A percentile compares a stretch with the other conserved stretches of the same genome.
phyloP scores from a whole-genome alignment of 2,113 vertebrate species.

The Leptobrachium ailaonicum region DNA sequence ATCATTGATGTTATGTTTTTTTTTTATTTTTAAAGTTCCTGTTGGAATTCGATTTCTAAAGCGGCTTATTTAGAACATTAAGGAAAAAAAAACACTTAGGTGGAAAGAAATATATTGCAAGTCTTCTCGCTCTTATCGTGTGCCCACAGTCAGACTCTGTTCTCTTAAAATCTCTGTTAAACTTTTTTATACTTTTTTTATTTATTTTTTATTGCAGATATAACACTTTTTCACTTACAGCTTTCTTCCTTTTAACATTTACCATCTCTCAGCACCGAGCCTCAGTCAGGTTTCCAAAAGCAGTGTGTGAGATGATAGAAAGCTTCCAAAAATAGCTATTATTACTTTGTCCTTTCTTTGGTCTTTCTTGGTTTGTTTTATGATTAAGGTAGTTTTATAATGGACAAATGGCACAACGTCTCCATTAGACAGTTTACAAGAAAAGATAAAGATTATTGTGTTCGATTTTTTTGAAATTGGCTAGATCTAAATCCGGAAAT shows the following conservation, averaged over 20 bases:
- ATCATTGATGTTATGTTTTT: neutral
- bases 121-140: neutral
- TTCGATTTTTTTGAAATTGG: slow-evolving; percentile 19
- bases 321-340: slow-evolving; percentile 18
- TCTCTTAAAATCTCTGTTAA: slow-evolving; percentile 29
- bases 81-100: neutral
- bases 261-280: slow-evolving; percentile 6
- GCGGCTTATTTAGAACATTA: neutral
- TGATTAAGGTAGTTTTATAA: slow-evolving; percentile 36
- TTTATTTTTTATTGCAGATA: slow-evolving; percentile 2
- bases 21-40: neutral
- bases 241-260: slow-evolving; percentile 20
- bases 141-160: neutral
- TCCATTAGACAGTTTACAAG: slow-evolving; percentile 12
- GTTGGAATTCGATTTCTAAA: neutral
- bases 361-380: slow-evolving; percentile 26
- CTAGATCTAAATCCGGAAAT: slow-evolving; percentile 6
- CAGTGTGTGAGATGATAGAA: slow-evolving; percentile 24
- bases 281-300: slow-evolving; percentile 26
- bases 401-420: slow-evolving; percentile 42
- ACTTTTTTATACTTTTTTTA: slow-evolving; percentile 3
- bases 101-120: neutral
- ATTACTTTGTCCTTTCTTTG: slow-evolving; percentile 1
- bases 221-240: neutral
- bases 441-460: slow-evolving; percentile 37